Conservation (phyloP, 2,113 vertebrate genomes). For the Dryoscopus gambensis region DNA sequence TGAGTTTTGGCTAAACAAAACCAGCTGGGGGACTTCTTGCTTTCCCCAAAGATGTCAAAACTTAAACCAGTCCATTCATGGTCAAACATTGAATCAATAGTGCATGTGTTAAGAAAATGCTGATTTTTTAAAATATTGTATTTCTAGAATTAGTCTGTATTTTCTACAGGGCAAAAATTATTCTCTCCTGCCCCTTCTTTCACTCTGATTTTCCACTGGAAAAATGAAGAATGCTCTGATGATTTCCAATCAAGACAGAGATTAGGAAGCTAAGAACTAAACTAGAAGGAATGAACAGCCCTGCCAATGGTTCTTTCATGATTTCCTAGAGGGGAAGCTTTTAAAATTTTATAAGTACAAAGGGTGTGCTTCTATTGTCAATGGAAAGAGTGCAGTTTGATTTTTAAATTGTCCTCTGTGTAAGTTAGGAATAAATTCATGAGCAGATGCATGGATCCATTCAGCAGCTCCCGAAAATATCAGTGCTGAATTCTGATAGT, state of each 20-base stretch:
- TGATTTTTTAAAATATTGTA: background rate
- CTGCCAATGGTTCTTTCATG: background rate
- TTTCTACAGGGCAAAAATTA: background rate
- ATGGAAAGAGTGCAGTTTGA: background rate
- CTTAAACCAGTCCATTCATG: background rate
- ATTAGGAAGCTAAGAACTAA: background rate
- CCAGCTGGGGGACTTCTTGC: background rate
- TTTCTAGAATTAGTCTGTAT: background rate
- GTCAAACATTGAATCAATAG: background rate
- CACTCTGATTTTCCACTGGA: background rate
- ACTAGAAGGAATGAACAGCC: background rate
- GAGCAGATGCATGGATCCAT: background rate
- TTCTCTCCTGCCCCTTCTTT: background rate
- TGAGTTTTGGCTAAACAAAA: background rate
- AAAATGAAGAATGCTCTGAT: background rate
- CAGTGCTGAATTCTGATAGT: background rate
- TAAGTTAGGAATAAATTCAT: background rate
- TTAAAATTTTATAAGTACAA: background rate
- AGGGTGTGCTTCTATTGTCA: background rate
- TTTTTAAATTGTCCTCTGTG: background rate
- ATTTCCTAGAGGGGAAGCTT: background rate
- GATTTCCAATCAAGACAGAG: background rate
- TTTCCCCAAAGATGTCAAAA: background rate
- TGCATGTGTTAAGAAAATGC: background rate
- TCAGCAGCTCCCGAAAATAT: background rate